Conservation (phyloP, 2,113 vertebrate species). For the Rynchops niger region DNA sequence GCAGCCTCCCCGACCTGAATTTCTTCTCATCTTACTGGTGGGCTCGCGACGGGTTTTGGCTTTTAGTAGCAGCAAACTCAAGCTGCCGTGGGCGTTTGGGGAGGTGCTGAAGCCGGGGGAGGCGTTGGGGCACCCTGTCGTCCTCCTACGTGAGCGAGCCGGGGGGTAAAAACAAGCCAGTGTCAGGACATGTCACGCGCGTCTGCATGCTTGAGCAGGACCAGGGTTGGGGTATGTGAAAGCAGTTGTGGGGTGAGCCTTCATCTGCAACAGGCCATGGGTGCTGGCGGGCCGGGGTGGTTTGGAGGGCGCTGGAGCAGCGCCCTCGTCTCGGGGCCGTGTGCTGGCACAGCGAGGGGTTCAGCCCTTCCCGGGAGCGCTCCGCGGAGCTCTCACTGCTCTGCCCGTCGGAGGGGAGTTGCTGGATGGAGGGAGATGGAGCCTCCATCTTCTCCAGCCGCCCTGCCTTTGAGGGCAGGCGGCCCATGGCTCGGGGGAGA, state of each 20-base stretch:
- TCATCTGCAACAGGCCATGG: background rate
- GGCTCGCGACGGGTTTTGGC: background rate
- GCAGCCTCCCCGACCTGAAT: background rate
- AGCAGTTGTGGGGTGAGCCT: background rate
- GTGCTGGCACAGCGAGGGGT: accelerated
- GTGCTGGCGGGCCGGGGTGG: background rate
- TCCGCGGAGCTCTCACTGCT: background rate
- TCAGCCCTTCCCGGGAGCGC: accelerated
- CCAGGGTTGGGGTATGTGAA: background rate
- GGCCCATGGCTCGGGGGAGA: accelerated
- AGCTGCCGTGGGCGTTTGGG: background rate
- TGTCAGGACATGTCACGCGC: no score
- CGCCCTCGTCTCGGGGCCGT: accelerated
- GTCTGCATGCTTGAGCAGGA: accelerated
- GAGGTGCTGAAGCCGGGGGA: background rate
- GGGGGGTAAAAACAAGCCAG: background rate
- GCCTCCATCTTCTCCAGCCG: background rate
- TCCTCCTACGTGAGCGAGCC: accelerated
- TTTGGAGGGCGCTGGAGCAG: background rate
- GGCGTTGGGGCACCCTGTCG: background rate
- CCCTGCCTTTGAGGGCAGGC: background rate
- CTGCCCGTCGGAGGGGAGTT: accelerated
- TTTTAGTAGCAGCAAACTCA: background rate
- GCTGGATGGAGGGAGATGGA: background rate
- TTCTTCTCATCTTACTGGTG: background rate